phyloP scores from a whole-genome alignment of 2,797 vertebrate genomes.

The Cryptoprocta ferox region DNA sequence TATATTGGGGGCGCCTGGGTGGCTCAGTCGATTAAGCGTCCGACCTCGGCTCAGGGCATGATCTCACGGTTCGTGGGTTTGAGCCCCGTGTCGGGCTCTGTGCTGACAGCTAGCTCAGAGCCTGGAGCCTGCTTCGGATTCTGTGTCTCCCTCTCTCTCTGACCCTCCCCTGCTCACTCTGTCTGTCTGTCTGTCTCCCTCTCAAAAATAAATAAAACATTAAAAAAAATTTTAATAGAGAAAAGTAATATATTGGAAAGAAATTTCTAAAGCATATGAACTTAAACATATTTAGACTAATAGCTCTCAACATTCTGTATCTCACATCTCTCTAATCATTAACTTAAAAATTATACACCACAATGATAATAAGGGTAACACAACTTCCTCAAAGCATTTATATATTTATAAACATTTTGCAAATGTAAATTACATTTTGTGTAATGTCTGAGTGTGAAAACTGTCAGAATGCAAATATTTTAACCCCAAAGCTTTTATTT shows the following conservation, averaged over 20 bases:
- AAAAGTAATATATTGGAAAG: not conserved
- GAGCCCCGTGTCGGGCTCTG: no score
- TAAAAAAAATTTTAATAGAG: no score
- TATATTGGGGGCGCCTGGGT: no score
- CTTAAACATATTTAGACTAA: not conserved
- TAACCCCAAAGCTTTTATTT: not conserved
- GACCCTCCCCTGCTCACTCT: no score
- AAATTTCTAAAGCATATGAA: slow-evolving; percentile 4
- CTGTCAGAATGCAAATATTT: slow-evolving; percentile 37
- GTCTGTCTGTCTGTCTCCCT: no score
- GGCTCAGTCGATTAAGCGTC: no score
- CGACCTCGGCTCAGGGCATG: no score
- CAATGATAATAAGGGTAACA: not conserved
- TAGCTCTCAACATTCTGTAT: not conserved
- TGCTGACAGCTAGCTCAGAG: no score
- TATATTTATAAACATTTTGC: slow-evolving; percentile 24
- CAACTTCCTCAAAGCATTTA: not conserved
- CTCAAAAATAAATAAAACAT: no score
- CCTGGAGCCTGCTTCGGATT: no score
- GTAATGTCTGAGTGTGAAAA: not conserved
- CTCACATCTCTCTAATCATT: not conserved
- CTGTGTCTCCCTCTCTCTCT: no score
- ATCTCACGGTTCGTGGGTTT: no score
- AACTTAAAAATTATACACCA: slow-evolving; percentile 1
- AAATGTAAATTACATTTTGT: not conserved